Evolutionary conservation across 2,888 invertebrate species (phyloP).

Genomic region (Sepiola atlantica): DNA sequence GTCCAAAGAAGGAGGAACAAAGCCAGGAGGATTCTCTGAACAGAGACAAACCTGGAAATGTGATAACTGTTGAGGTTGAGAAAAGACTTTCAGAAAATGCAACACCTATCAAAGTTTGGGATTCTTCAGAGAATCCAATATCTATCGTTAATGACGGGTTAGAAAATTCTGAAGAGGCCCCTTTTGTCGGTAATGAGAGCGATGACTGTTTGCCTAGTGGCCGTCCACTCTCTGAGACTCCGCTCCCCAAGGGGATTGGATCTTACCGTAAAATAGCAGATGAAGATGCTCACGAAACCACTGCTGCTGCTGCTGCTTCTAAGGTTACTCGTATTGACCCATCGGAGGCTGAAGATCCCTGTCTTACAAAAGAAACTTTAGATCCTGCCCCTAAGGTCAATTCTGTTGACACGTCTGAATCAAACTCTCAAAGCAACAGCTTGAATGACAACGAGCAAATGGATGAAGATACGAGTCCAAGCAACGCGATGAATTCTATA

Average conservation of each 20-base stretch:
- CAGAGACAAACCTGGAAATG: neutral
- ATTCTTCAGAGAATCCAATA: neutral
- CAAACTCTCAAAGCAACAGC: neutral
- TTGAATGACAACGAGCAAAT: neutral
- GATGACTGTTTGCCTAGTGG: neutral
- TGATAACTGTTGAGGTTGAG: neutral
- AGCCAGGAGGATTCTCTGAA: neutral
- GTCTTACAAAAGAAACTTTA: neutral
- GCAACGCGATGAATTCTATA: neutral
- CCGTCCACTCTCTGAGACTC: neutral
- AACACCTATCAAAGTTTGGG: neutral
- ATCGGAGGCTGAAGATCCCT: neutral
- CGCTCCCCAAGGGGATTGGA: neutral
- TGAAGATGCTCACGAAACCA: neutral
- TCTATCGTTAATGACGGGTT: neutral
- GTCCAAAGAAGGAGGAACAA: neutral
- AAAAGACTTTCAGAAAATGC: neutral
- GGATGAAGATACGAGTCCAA: neutral
- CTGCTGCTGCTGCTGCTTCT: neutral
- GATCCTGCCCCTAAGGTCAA: neutral
- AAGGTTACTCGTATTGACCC: neutral
- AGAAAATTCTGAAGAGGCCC: neutral
- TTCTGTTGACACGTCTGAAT: neutral
- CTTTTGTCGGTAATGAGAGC: slow-evolving; percentile 37
- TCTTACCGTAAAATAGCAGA: neutral